phyloP scores from a whole-genome alignment of 2,797 vertebrate species.

The Melanotaenia trifasciata region DNA sequence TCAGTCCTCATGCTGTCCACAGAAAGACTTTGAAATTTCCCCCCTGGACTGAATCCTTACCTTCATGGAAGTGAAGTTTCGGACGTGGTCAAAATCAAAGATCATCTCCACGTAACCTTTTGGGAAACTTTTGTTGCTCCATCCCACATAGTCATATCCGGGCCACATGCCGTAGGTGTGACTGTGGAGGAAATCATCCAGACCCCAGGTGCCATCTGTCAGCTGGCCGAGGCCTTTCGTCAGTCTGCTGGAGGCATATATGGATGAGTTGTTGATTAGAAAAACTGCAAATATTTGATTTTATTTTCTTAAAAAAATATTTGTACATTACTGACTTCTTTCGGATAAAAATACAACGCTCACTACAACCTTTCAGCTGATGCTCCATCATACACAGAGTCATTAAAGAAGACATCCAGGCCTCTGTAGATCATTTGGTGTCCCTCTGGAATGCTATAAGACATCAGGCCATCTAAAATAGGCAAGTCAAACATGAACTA shows the following conservation, averaged over 20 bases:
- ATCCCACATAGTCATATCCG: conserved; percentile 96
- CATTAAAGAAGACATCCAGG: conserved; percentile 91
- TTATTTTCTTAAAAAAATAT: too few species aligned
- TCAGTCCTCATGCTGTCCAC: not conserved
- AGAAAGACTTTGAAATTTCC: not conserved
- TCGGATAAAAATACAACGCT: conserved; percentile 14
- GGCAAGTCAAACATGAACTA: conserved; percentile 16
- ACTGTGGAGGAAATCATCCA: conserved; percentile 95
- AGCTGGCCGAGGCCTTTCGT: conserved; percentile 94
- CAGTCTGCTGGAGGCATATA: conserved; percentile 78
- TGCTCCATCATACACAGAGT: conserved; percentile 93
- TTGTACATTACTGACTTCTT: not conserved
- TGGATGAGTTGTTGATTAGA: not conserved
- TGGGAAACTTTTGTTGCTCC: conserved; percentile 90
- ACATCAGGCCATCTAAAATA: conserved; percentile 90
- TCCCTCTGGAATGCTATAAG: conserved; percentile 91
- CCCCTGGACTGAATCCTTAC: conserved; percentile 65
- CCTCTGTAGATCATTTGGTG: conserved; percentile 90
- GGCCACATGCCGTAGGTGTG: conserved; percentile 93
- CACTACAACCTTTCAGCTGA: conserved; percentile 86
- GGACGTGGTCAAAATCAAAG: conserved; percentile 93
- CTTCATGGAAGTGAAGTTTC: conserved; percentile 98
- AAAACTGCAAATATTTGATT: not conserved
- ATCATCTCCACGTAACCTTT: conserved; percentile 91
- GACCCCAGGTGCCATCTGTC: conserved; percentile 92